Evolutionary conservation across 2,888 invertebrate species (phyloP), one percentile per base, ranked within the genome.

Genomic region (Microchrysa polita): DNA sequence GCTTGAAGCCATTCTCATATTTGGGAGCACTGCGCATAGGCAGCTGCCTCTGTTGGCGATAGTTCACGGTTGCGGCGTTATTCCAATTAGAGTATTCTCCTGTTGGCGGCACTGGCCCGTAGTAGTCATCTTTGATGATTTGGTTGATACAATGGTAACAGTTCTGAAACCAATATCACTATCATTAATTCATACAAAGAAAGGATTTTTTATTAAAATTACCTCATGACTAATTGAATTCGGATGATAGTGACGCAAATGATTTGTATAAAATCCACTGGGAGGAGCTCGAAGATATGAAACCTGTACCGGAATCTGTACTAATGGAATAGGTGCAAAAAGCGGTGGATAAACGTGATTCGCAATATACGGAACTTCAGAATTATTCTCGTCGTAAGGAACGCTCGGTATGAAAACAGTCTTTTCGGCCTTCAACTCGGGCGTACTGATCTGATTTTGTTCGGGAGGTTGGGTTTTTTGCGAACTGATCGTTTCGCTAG

Each of bases 1-100:
- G 94, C 79, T 91, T 92, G 78, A 94, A 94, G 0, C 93, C 91
- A 78, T 94, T 94, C 77, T 94, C 94, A 80, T 94, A 88, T 79
- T 91, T 89, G 0, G 93, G 85, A 76, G 89, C 89, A 73, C 90
- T 87, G 18, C 90, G 90, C 22, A 89, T 87, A 22, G 87, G 86
- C 7, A 83, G 82, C 71, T 78, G 81, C 59, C 88, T 86, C 72
- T 88, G 84, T 27, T 71, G 48, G 0, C 60, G 65, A 73, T 7
- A 5, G 14, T 55, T 20, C 40, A 57, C 7, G 7, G 16, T 42
- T n/a, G n/a, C n/a, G n/a, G n/a, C n/a, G 61, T 44, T 34, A 67
- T 73, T 76, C 76, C 76, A 77, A 34, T 53, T 48, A 0, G 81
- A 79, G 0, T 79, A 79, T 2, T 80, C 80, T 72, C 80, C 79